Conservation (phyloP, 1,140 invertebrate genomes). For the Apocrypta bakeri region DNA sequence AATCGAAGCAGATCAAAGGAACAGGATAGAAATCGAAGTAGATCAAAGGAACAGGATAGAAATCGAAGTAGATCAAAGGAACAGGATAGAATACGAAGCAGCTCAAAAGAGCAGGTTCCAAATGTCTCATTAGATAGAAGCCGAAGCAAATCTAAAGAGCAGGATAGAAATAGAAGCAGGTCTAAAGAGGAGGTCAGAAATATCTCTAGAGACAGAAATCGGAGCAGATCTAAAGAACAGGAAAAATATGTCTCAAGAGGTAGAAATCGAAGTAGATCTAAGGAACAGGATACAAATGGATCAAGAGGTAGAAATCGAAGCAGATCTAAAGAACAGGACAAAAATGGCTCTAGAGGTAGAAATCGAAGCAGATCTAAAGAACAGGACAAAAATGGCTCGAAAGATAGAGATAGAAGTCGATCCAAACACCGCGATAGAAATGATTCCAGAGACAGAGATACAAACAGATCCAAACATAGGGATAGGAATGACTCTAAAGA, state of each 20-base stretch:
- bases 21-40: too few species aligned
- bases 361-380: background rate
- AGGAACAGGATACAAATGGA: background rate
- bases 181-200: too few species aligned
- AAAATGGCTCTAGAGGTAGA: background rate
- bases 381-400: background rate
- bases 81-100: background rate
- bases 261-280: background rate
- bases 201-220: background rate
- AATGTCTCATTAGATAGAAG: background rate
- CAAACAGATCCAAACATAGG: too few species aligned
- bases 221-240: slow-evolving; percentile 3
- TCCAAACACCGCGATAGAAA: too few species aligned
- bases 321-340: slow-evolving; percentile 4
- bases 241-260: background rate
- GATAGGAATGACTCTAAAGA: too few species aligned
- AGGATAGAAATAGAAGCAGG: too few species aligned
- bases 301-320: background rate
- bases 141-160: background rate
- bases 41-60: too few species aligned
- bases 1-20: too few species aligned
- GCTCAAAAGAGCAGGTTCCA: background rate
- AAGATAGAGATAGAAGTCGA: background rate
- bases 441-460: too few species aligned
- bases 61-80: too few species aligned